These are phyloP conservation scores for Sterrhoptilus dennistouni DNA, from an alignment of 2,113 vertebrate species.

Conservation along the genomic window DNA sequence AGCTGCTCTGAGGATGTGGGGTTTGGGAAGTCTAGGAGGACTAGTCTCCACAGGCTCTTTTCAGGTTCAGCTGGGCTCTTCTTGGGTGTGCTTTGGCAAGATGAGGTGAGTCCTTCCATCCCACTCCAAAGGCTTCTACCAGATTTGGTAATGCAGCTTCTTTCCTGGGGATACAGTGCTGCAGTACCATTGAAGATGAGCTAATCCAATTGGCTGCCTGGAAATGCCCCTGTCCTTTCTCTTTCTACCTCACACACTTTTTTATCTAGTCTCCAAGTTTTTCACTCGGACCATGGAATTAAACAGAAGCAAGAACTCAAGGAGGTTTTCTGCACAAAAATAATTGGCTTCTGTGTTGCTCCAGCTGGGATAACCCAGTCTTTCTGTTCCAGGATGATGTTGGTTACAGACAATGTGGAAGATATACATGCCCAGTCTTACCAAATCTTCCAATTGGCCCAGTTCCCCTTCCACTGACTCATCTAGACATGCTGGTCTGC, in stretches of 20 bases:
- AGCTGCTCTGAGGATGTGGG: background rate
- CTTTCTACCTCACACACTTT: background rate
- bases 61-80: background rate
- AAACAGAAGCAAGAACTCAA: constrained; percentile 1
- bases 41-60: background rate
- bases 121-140: background rate
- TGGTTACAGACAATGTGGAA: constrained; percentile 18
- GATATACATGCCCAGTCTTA: background rate
- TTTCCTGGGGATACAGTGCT: background rate
- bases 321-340: background rate
- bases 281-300: background rate
- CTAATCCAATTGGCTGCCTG: background rate
- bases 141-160: background rate
- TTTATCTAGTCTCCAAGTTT: background rate
- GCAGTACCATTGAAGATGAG: background rate
- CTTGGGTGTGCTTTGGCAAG: background rate
- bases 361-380: background rate
- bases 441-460: constrained; percentile 38
- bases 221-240: background rate
- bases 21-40: background rate
- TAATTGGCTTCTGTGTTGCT: background rate
- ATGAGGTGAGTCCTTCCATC: background rate
- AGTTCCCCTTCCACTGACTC: background rate
- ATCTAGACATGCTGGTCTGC: background rate
- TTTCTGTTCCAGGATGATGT: constrained; percentile 11